A percentile compares a stretch with the other conserved stretches of the same genome.
Conservation (phyloP, 2,888 invertebrate species). For the Ochropleura leucogaster region DNA sequence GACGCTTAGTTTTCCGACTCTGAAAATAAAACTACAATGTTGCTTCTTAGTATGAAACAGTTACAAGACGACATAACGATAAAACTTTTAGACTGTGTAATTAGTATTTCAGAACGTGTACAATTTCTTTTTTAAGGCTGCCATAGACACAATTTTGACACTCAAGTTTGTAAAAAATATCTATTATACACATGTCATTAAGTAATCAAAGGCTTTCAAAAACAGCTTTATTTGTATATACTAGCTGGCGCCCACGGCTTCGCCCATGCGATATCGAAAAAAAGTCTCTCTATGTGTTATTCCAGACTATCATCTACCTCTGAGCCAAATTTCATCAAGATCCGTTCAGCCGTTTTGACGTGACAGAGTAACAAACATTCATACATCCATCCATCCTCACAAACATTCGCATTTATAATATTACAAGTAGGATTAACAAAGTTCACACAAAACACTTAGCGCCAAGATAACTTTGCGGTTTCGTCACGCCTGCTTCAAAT, state of each 20-base stretch:
- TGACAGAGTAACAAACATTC: too few relatives aligned
- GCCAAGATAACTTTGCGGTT: background rate
- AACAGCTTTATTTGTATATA: background rate
- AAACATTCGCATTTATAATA: too few relatives aligned
- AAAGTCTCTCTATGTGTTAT: too few relatives aligned
- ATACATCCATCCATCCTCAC: too few relatives aligned
- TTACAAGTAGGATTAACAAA: too few relatives aligned
- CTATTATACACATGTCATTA: background rate
- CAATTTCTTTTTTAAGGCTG: background rate
- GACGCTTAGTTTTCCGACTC: too few relatives aligned
- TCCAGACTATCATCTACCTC: too few relatives aligned
- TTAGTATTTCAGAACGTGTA: background rate
- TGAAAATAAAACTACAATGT: background rate
- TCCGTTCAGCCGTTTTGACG: too few relatives aligned
- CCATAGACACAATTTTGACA: background rate
- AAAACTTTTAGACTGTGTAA: background rate
- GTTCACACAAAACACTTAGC: background rate
- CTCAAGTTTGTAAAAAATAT: background rate
- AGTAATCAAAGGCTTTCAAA: background rate
- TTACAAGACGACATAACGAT: background rate
- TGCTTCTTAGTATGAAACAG: slow-evolving; percentile 8
- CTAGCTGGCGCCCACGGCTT: too few relatives aligned
- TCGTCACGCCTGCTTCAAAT: background rate
- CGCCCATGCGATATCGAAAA: too few relatives aligned
- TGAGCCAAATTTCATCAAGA: too few relatives aligned